Evolutionary conservation across 2,113 vertebrate genomes (phyloP).

Genomic region (Saccopteryx bilineata): DNA sequence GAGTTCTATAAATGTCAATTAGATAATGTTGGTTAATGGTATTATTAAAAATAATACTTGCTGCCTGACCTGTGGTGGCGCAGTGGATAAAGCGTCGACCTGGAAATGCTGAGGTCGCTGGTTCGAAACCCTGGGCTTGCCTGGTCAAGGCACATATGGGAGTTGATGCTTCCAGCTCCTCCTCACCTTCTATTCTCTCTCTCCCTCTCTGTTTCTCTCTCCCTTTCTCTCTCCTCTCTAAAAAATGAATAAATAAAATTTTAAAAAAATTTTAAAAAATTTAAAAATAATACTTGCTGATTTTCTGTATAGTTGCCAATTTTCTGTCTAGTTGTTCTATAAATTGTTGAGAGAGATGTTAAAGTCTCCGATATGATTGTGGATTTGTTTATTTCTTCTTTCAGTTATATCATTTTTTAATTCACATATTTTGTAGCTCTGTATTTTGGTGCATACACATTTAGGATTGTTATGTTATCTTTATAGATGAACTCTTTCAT

Average conservation of each 20-base stretch:
- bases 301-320: neutral
- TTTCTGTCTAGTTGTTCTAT: neutral
- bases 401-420: neutral
- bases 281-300: neutral
- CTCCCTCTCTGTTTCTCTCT: too few relatives aligned
- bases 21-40: neutral
- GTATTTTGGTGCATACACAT: neutral
- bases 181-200: too few relatives aligned
- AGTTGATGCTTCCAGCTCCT: too few relatives aligned
- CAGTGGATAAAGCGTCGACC: too few relatives aligned
- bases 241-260: too few relatives aligned
- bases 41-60: neutral
- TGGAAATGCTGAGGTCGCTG: too few relatives aligned
- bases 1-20: constrained; percentile 23
- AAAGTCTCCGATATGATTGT: neutral
- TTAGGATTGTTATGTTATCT: neutral
- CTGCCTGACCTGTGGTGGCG: too few relatives aligned
- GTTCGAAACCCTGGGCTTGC: too few relatives aligned
- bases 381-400: neutral
- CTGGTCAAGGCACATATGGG: too few relatives aligned
- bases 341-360: neutral
- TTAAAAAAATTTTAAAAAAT: too few relatives aligned
- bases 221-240: too few relatives aligned
- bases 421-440: neutral
- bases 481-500: neutral